Percentiles rank a stretch among this genome's conserved stretches.
Conservation (phyloP, 1,140 invertebrate species). For the Drosophila nigrodunni region DNA sequence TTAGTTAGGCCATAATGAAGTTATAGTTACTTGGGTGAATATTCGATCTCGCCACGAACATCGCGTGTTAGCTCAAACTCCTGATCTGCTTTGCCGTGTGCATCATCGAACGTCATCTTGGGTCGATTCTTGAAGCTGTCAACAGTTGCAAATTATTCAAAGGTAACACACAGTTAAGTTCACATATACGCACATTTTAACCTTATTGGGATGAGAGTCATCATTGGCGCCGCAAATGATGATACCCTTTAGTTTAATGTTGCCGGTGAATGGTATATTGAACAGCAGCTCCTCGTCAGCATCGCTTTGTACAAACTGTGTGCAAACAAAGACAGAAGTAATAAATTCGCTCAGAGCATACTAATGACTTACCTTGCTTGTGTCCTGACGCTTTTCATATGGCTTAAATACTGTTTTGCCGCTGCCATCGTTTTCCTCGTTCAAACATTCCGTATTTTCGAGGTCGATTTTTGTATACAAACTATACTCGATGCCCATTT, state of each 20-base stretch:
- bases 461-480: conserved; percentile 95
- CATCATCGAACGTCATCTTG: conserved; percentile 97
- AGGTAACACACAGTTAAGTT: neutral
- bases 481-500: conserved; percentile 94
- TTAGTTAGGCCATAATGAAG: neutral
- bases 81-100: conserved; percentile 90
- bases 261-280: conserved; percentile 98
- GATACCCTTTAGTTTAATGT: conserved; percentile 97
- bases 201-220: conserved; percentile 91
- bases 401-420: conserved; percentile 96
- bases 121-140: conserved; percentile 95
- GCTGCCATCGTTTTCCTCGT: conserved; percentile 93
- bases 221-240: conserved; percentile 95
- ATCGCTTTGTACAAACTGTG: conserved; percentile 96
- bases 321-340: conserved; percentile 44
- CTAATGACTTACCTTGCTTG: conserved; percentile 57
- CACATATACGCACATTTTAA: conserved; percentile 91
- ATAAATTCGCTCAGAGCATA: neutral
- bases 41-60: conserved; percentile 92
- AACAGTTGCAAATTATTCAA: conserved; percentile 39
- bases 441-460: conserved; percentile 95
- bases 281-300: conserved; percentile 97
- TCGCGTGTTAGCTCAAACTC: conserved; percentile 95
- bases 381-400: conserved; percentile 94
- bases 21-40: conserved; percentile 91